These are phyloP conservation scores for Gastrophysa polygoni DNA, from an alignment of 2,888 invertebrate species.

Conservation along the genomic window DNA sequence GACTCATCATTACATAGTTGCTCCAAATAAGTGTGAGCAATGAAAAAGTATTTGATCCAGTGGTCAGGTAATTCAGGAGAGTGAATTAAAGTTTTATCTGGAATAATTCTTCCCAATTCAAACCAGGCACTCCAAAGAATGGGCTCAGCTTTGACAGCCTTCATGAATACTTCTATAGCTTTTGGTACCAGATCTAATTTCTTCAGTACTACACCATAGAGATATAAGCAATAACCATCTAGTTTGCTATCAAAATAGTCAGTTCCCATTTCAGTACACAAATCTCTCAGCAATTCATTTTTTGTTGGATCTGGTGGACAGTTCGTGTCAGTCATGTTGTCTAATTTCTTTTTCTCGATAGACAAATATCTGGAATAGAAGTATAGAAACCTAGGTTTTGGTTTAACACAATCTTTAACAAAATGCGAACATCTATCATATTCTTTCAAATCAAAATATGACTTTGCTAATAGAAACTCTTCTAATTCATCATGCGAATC, in stretches of 20 bases:
- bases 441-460: conserved; percentile 89
- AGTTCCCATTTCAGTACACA: conserved; percentile 64
- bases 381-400: conserved; percentile 80
- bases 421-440: conserved; percentile 88
- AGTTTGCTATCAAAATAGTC: conserved; percentile 67
- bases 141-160: conserved; percentile 79
- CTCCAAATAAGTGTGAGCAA: conserved; percentile 88
- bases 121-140: conserved; percentile 96
- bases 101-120: conserved; percentile 83
- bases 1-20: conserved; percentile 90
- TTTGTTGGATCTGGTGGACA: conserved; percentile 66
- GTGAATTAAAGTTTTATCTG: conserved; percentile 71
- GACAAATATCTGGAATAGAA: conserved; percentile 88
- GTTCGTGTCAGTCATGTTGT: conserved; percentile 70
- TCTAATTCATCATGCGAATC: conserved; percentile 70
- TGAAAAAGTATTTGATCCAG: conserved; percentile 94
- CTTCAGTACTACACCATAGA: conserved; percentile 90
- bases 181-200: conserved; percentile 80
- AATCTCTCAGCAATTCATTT: conserved; percentile 62
- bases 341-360: conserved; percentile 87
- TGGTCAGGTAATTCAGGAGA: conserved; percentile 76
- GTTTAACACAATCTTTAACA: conserved; percentile 70
- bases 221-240: conserved; percentile 87
- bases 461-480: conserved; percentile 78
- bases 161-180: conserved; percentile 79